Base-by-base conservation (phyloP, 2,888 invertebrate genomes). In the Acrocyrtus sp. region DNA sequence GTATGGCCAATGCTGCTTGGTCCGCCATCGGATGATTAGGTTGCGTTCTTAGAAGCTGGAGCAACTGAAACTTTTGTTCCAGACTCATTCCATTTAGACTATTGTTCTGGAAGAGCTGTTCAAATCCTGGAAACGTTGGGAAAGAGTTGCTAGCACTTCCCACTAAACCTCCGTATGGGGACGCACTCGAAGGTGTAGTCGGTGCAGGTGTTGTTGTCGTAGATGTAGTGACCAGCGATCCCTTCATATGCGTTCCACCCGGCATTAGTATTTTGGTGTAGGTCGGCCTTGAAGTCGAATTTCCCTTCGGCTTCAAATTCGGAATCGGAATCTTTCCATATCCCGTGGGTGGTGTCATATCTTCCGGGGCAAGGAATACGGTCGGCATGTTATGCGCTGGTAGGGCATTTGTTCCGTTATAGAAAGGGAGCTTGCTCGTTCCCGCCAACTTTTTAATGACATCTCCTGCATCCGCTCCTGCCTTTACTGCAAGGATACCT, bases 401-500 rank as follows among this genome's bases (percentile, higher is more conserved):
- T 0, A 81, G 29, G 0, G 72, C 69, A 41, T 50, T 51, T 0
- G 79, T 79, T 41, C 81, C 81, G 58, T 81, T 81, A 60, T 78
- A 81, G 54, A 81, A 81, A 3, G 81, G 81, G 17, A 81, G 72
- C 74, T 81, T 81, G 57, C 81, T 81, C 0, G 79, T 78, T 3
- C 81, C 81, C 10, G 81, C 81, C n/a, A 78, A 73, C 62, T 81
- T 81, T 58, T 81, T 81, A 22, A 81, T 79, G 6, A 81, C 81
- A 57, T 81, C 79, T 5, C 79, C 81, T 8, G 78, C 77, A 54
- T 81, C 81, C 1, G 79, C 79, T 21, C 81, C 81, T 1, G 68
- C 61, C 15, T 68, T 68, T 0, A 78, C 74, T 3, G 81, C 81
- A 1, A 62, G 41, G 47, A 81, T 74, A 0, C 81, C 81, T 62